phyloP scores from a whole-genome alignment of 1,140 invertebrate genomes.

The Hycleus cichorii region DNA sequence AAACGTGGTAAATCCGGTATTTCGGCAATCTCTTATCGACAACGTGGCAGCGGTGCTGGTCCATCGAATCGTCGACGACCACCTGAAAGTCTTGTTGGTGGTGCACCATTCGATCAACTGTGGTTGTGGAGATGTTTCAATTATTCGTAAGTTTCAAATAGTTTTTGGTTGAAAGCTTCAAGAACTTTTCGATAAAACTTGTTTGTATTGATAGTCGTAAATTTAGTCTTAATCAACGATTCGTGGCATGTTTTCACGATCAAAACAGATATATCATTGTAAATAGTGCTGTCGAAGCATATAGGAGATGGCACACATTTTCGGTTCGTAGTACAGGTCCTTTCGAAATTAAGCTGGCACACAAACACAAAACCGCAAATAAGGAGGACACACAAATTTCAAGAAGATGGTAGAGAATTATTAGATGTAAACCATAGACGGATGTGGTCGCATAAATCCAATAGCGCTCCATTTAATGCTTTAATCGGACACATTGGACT shows the following conservation, averaged over 20 bases:
- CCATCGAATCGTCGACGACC: conserved; percentile 38
- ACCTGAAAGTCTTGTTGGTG: conserved; percentile 43
- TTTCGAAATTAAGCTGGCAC: conserved; percentile 5
- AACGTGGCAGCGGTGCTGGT: conserved; percentile 42
- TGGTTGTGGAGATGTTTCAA: conserved; percentile 61
- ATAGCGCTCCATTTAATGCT: conserved; percentile 16
- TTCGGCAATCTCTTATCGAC: conserved; percentile 45
- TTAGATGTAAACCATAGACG: conserved; percentile 18
- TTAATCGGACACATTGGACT: conserved; percentile 15
- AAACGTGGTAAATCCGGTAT: conserved; percentile 36
- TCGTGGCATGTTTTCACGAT: conserved; percentile 9
- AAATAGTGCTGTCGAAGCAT: too few relatives aligned
- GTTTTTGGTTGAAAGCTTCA: too few relatives aligned
- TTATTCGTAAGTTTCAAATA: conserved; percentile 48
- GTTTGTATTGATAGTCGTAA: conserved; percentile 1
- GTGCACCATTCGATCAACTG: conserved; percentile 47
- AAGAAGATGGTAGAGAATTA: conserved; percentile 13
- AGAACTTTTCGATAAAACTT: too few relatives aligned
- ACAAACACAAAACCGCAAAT: conserved; percentile 7
- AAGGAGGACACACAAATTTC: conserved; percentile 10
- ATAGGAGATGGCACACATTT: too few relatives aligned
- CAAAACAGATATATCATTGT: conserved; percentile 17
- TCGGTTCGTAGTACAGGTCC: not conserved
- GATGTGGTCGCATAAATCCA: conserved; percentile 18
- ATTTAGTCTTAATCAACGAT: conserved; percentile 14